A percentile compares a stretch with the other conserved stretches of the same genome.
Conservation (phyloP, 1,140 invertebrate genomes). For the roundworm (Caenorhabditis elegans) region WBcel235 BX284604.4:455501-456000, state of each 20-base stretch:
- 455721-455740: neutral
- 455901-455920: neutral
- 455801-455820: neutral
- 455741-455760: neutral
- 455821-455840: neutral
- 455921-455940: neutral
- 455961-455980: neutral
- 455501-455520: no score
- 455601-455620: no score
- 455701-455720: no score
- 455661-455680: no score
- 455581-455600: no score
- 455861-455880: neutral
- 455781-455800: neutral
- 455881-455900: neutral
- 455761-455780: neutral
- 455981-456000: no score
- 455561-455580: no score
- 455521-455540: no score
- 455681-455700: neutral
- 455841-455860: neutral
- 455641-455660: no score
- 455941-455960: constrained; percentile 2
- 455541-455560: no score
- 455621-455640: no score